These are phyloP conservation scores for Oenanthe oenanthe DNA, from an alignment of 2,113 vertebrate species.

Conservation along the genomic window DNA sequence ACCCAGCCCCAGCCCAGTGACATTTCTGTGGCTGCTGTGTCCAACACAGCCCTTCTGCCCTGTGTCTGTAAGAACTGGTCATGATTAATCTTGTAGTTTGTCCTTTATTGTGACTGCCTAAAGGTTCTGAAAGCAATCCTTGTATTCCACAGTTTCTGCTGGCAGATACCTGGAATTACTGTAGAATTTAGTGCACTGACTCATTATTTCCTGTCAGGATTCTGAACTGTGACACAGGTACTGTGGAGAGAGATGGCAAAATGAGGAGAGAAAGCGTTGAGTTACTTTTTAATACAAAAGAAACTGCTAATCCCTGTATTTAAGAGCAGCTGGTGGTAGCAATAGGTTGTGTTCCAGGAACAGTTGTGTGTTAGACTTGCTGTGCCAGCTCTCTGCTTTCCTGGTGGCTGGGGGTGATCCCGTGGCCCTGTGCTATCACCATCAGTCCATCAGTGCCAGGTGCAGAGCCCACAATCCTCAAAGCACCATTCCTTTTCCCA, in stretches of 20 bases:
- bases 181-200: not conserved
- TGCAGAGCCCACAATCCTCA: fast-evolving
- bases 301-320: not conserved
- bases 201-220: not conserved
- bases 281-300: not conserved
- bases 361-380: fast-evolving
- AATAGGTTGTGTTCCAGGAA: not conserved
- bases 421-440: fast-evolving
- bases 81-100: not conserved
- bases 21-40: not conserved
- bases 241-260: not conserved
- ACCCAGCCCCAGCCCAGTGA: not conserved
- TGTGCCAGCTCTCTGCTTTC: not conserved
- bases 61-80: fast-evolving
- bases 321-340: not conserved
- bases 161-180: not conserved
- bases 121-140: not conserved
- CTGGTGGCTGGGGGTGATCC: not conserved
- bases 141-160: fast-evolving
- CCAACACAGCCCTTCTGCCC: not conserved
- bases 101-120: not conserved
- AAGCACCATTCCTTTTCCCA: fast-evolving
- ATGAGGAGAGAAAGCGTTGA: fast-evolving
- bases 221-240: not conserved
- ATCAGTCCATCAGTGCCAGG: not conserved